Conservation (phyloP, 2,797 vertebrate species). For the Falco naumanni region DNA sequence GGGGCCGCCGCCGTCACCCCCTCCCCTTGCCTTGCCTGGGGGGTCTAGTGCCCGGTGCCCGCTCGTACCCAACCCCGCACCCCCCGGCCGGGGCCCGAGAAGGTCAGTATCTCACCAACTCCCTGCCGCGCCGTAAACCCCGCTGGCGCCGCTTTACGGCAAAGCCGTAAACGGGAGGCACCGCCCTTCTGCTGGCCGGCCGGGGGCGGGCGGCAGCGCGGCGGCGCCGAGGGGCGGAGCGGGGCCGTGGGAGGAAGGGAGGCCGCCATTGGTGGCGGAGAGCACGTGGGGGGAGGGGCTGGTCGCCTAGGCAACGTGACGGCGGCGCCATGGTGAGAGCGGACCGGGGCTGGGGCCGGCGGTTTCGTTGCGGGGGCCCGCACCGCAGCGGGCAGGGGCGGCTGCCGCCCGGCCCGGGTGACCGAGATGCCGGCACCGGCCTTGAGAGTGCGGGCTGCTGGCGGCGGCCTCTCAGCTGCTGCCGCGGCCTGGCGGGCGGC, state of each 20-base stretch:
- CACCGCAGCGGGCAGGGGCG: no score
- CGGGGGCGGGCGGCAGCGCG: no score
- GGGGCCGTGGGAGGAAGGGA: background rate
- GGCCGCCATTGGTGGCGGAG: background rate
- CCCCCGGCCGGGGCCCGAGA: background rate
- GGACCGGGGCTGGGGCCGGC: accelerated
- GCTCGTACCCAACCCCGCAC: no score
- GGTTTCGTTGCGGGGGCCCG: no score
- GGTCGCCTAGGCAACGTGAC: background rate
- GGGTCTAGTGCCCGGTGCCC: background rate
- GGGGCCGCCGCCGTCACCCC: no score
- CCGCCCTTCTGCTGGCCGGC: background rate
- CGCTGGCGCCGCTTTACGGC: background rate
- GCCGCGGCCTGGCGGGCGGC: no score
- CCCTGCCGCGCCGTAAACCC: background rate
- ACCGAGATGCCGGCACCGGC: background rate
- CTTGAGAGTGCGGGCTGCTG: background rate
- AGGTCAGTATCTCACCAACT: background rate
- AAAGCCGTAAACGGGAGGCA: background rate
- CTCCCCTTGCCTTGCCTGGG: no score
- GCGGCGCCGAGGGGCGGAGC: no score
- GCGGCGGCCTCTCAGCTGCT: background rate
- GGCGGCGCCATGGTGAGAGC: background rate
- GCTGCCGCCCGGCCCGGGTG: no score
- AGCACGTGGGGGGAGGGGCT: background rate